Percentiles rank a stretch among this genome's conserved stretches.
Conservation (phyloP, 2,888 invertebrate genomes). For the Drosophila macrospina region DNA sequence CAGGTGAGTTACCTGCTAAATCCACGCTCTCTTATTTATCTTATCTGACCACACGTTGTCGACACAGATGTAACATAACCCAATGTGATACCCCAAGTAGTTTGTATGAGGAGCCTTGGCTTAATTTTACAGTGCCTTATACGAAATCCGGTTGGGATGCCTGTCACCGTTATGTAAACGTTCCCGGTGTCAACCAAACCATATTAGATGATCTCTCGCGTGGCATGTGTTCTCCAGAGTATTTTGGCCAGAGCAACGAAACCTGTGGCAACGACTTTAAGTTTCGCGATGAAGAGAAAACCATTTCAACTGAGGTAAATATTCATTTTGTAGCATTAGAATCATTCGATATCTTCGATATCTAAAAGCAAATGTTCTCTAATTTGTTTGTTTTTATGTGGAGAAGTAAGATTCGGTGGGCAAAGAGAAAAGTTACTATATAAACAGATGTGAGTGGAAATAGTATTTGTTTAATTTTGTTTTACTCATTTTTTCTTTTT, state of each 20-base stretch:
- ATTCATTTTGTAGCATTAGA: not conserved
- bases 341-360: not conserved
- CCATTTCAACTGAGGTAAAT: slow-evolving; percentile 81
- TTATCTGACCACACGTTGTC: slow-evolving; percentile 2
- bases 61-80: slow-evolving; percentile 82
- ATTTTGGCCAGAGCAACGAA: slow-evolving; percentile 82
- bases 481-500: not conserved
- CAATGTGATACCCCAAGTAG: slow-evolving; percentile 83
- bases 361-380: not conserved
- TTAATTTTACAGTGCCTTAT: slow-evolving; percentile 85
- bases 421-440: not conserved
- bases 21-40: not conserved
- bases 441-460: not conserved
- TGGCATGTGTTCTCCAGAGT: slow-evolving; percentile 83
- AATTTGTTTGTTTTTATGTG: slow-evolving; percentile 1
- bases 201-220: slow-evolving; percentile 42
- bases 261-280: slow-evolving; percentile 76
- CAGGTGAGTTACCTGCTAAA: slow-evolving; percentile 86
- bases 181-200: not conserved
- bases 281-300: slow-evolving; percentile 79
- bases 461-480: not conserved
- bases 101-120: slow-evolving; percentile 86
- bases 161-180: slow-evolving; percentile 67
- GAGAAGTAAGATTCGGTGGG: not conserved
- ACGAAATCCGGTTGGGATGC: slow-evolving; percentile 64